A percentile compares a stretch with the other conserved stretches of the same genome.
These are phyloP conservation scores for Campoplex nolae DNA, from an alignment of 2,888 invertebrate genomes.

Conservation along the genomic window DNA sequence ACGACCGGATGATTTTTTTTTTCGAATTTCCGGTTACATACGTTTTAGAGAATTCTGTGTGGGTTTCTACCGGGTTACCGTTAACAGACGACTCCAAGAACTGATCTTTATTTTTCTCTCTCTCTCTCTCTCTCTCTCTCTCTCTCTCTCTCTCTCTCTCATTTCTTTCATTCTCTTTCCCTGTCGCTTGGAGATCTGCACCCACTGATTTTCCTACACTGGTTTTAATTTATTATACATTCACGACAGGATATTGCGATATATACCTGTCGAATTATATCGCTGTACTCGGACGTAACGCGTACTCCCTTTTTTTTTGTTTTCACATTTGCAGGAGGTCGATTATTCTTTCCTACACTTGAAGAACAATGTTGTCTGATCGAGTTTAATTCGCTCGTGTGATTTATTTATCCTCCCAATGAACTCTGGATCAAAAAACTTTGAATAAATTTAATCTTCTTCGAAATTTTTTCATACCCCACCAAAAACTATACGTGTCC, in stretches of 20 bases:
- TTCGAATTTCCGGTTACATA: constrained; percentile 43
- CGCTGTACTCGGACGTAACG: constrained; percentile 6
- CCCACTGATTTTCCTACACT: constrained; percentile 64
- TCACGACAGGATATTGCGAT: constrained; percentile 52
- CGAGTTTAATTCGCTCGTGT: neutral
- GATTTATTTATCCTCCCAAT: neutral
- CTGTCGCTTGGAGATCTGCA: constrained; percentile 50
- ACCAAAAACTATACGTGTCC: neutral
- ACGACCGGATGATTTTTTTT: constrained; percentile 24
- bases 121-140: constrained; percentile 45
- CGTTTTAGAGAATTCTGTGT: constrained; percentile 58
- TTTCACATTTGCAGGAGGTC: neutral
- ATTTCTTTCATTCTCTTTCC: constrained; percentile 55
- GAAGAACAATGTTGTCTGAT: neutral
- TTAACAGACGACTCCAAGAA: constrained; percentile 49
- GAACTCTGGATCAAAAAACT: neutral
- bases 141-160: constrained; percentile 44
- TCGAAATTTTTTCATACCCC: neutral
- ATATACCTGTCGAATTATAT: constrained; percentile 61
- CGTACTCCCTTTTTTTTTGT: neutral
- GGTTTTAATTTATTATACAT: constrained; percentile 50
- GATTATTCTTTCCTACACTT: neutral
- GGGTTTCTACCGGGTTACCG: constrained; percentile 67
- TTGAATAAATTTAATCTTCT: too few species aligned
- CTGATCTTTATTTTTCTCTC: constrained; percentile 64